These are phyloP conservation scores for Otocyon megalotis DNA, from an alignment of 2,113 vertebrate species.

Conservation along the genomic window DNA sequence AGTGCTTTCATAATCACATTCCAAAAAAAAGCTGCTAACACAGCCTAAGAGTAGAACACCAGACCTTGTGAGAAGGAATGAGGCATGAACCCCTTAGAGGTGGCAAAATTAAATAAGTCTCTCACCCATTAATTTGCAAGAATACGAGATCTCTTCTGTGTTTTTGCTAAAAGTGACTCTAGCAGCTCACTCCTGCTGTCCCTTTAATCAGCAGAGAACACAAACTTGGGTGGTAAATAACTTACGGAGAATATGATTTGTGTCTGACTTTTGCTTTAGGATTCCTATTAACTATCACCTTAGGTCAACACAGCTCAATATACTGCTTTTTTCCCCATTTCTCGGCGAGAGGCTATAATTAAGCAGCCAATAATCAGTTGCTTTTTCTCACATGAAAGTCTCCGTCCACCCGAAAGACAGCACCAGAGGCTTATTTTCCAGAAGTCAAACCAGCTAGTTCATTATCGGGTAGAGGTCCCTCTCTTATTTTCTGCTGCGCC, in stretches of 20 bases:
- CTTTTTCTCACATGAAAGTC: conserved; percentile 30
- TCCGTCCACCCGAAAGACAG: background rate
- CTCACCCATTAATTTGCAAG: background rate
- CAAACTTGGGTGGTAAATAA: background rate
- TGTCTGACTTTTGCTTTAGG: background rate
- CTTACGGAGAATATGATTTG: background rate
- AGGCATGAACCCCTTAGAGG: background rate
- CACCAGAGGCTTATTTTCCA: conserved; percentile 30
- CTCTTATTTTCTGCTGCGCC: background rate
- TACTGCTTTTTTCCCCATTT: background rate
- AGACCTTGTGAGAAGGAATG: background rate
- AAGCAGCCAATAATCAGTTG: conserved; percentile 20
- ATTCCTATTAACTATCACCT: background rate
- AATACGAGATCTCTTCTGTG: background rate
- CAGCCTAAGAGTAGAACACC: background rate
- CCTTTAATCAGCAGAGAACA: conserved; percentile 20
- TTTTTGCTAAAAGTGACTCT: background rate
- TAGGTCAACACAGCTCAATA: background rate
- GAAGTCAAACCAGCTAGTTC: background rate
- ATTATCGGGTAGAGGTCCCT: background rate
- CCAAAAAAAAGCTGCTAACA: background rate
- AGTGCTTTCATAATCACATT: background rate
- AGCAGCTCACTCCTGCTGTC: background rate
- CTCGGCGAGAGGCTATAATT: background rate
- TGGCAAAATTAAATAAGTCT: conserved; percentile 32